Evolutionary conservation across 2,888 invertebrate genomes (phyloP).

Genomic region (Molorchus minor): DNA sequence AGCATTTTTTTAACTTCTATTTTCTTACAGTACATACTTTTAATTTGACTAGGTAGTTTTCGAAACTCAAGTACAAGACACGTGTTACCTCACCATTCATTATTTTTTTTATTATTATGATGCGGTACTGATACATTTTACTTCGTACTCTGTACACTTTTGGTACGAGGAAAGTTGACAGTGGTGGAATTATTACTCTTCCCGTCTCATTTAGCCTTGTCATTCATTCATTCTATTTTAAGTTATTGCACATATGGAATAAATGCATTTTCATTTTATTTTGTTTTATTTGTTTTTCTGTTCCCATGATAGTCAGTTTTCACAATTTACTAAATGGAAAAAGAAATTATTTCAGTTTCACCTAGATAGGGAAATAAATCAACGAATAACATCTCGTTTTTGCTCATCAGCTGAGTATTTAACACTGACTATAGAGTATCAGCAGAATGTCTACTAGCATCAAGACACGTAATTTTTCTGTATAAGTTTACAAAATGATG

Average conservation of each 20-base stretch:
- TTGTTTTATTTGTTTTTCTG: constrained; percentile 23
- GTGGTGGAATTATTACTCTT: constrained; percentile 39
- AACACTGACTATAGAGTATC: too few species aligned
- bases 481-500: too few species aligned
- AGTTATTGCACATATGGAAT: constrained; percentile 47
- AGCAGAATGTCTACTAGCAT: too few species aligned
- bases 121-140: constrained; percentile 36
- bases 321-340: too few species aligned
- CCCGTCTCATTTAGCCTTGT: constrained; percentile 36
- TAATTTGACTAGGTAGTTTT: constrained; percentile 38
- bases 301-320: too few species aligned
- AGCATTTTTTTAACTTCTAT: not conserved
- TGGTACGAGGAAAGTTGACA: constrained; percentile 39
- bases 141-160: constrained; percentile 33
- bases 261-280: constrained; percentile 46
- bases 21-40: constrained; percentile 11
- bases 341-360: too few species aligned
- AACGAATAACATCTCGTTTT: too few species aligned
- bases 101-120: constrained; percentile 15
- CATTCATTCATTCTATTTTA: constrained; percentile 43
- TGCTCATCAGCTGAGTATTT: too few species aligned
- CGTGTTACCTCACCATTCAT: constrained; percentile 48
- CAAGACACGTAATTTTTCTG: too few species aligned
- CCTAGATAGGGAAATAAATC: too few species aligned
- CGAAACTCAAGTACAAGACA: constrained; percentile 49